These are phyloP conservation scores for Oryzias melastigma DNA, from an alignment of 2,113 vertebrate species.

Conservation along the genomic window DNA sequence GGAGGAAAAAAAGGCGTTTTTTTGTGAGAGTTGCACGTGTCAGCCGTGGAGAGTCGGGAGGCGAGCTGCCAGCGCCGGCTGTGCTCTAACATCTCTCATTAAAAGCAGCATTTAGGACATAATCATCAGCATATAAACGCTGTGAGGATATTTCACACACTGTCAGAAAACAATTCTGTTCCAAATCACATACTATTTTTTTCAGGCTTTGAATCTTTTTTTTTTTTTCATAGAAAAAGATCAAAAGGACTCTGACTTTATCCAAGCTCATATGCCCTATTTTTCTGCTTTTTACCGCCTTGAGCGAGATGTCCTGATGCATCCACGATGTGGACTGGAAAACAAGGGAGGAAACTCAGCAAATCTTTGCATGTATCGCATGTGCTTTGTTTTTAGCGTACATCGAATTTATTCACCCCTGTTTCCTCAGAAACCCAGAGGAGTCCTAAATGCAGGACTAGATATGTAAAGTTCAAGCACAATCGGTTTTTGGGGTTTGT, in stretches of 20 bases:
- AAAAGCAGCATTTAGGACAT: conserved; percentile 10
- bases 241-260: conserved; percentile 37
- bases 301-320: conserved; percentile 32
- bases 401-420: conserved; percentile 4
- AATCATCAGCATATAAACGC: conserved; percentile 9
- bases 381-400: background rate
- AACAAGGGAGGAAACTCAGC: conserved; percentile 22
- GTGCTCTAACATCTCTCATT: conserved; percentile 19
- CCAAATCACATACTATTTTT: conserved; percentile 27
- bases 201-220: conserved; percentile 21
- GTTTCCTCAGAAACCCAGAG: background rate
- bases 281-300: conserved; percentile 37
- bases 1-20: conserved; percentile 5
- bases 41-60: conserved; percentile 17
- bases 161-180: conserved; percentile 23
- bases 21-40: conserved; percentile 43
- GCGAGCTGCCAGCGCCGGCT: conserved; percentile 11
- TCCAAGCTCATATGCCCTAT: conserved; percentile 46
- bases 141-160: conserved; percentile 18
- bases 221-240: conserved; percentile 31
- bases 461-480: conserved; percentile 49
- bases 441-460: background rate
- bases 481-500: conserved; percentile 49
- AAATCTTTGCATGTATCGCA: conserved; percentile 5
- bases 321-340: conserved; percentile 27